Evolutionary conservation across 2,888 invertebrate species (phyloP), one percentile per base, ranked within the genome.

Genomic region (Polymixis lichenea): DNA sequence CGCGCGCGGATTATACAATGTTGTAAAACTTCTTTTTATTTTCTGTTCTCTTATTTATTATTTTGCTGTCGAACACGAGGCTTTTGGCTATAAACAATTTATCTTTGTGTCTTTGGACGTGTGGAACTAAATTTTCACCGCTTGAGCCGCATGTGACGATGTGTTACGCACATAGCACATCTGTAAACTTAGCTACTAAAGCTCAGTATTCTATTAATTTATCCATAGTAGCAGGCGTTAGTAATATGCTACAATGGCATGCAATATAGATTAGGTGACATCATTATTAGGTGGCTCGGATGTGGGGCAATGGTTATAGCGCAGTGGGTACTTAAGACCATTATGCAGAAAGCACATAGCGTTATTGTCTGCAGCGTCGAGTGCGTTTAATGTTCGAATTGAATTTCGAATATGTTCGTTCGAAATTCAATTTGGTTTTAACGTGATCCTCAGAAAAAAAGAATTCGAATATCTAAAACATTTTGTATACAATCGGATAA

Each of bases 181-280:
- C 7, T 32, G 17, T 32, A 13, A n/a, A 60, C 38, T 3, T 17
- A 58, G 4, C 56, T 2, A 56, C n/a, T 43, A 65, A 32, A 73
- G 19, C 73, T 61, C 19, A 22, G 25, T 53, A 53, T 38, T 38
- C 67, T 32, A n/a, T n/a, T n/a, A 38, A 38, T 73, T 28, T 60
- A 71, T 83, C 62, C 51, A 71, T 38, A 69, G 74, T 46, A 74
- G 22, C 77, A 71, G 71, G 68, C 77, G 81, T 68, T 65, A 43
- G 82, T 82, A 81, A 82, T 81, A 55, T 66, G 58, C 49, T 75
- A 77, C 62, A 77, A 70, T 70, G 60, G 81, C 65, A 62, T 86
- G 89, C 78, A 76, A 83, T 86, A 85, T 77, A 86, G 86, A 89
- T 89, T 87, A 87, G 84, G 80, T 89, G 89, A 88, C 85, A 87